Evolutionary conservation across 2,797 vertebrate genomes (phyloP).

Genomic region (Myripristis jacobus): DNA sequence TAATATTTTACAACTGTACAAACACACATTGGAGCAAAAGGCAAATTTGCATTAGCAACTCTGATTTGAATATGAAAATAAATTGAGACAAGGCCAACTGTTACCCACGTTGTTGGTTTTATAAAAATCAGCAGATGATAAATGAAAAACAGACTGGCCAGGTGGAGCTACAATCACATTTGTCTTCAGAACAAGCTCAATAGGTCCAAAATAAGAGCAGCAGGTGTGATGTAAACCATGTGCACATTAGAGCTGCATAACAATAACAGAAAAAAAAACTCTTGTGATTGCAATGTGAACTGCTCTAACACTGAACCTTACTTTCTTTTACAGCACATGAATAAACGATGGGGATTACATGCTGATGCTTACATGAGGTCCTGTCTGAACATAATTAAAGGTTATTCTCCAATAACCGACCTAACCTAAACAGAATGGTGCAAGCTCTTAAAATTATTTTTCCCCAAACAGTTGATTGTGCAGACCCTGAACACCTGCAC

Average conservation of each 20-base stretch:
- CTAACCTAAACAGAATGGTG: background rate
- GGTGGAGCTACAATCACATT: slow-evolving; percentile 48
- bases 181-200: slow-evolving; percentile 34
- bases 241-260: background rate
- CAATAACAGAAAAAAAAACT: background rate
- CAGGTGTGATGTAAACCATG: background rate
- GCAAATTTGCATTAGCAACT: slow-evolving; percentile 48
- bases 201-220: slow-evolving; percentile 45
- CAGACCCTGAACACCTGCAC: background rate
- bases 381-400: background rate
- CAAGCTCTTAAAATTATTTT: background rate
- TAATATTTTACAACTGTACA: slow-evolving; percentile 59
- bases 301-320: background rate
- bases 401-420: background rate
- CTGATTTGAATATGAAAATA: slow-evolving; percentile 19
- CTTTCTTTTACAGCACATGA: background rate
- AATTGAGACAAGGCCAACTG: slow-evolving; percentile 9
- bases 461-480: background rate
- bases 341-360: background rate
- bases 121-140: slow-evolving; percentile 33
- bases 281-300: background rate
- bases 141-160: slow-evolving; percentile 20
- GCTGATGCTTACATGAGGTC: background rate
- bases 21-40: slow-evolving; percentile 42
- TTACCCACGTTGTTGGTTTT: slow-evolving; percentile 1